Percentiles rank a stretch among this genome's conserved stretches.
Evolutionary conservation across 1,140 invertebrate species (phyloP).

Genomic region (Hermatobates lingyangjiaoensis): DNA sequence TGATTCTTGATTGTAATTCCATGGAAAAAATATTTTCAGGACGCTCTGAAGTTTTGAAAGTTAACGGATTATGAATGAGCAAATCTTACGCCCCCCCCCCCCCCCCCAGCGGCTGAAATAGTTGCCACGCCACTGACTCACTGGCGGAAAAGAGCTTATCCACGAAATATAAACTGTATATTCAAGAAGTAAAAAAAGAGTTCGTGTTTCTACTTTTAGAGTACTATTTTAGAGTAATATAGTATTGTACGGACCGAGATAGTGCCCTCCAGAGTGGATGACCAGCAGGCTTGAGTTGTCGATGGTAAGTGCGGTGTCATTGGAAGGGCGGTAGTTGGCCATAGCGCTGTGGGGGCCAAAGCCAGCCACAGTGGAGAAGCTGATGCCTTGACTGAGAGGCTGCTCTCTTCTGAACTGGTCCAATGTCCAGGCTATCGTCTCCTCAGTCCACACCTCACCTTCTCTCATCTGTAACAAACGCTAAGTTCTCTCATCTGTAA

Average conservation of each 20-base stretch:
- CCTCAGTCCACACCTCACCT: constrained; percentile 37
- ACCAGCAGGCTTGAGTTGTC: constrained; percentile 27
- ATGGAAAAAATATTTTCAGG: no score
- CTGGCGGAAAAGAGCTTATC: no score
- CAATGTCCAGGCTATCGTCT: constrained; percentile 36
- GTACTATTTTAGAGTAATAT: not conserved
- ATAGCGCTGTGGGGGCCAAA: constrained; percentile 75
- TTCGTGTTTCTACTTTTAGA: no score
- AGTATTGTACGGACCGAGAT: constrained; percentile 21
- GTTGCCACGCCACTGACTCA: no score
- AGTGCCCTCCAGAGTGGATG: constrained; percentile 42
- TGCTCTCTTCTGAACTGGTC: constrained; percentile 49
- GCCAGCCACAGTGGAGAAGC: constrained; percentile 75
- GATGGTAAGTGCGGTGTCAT: constrained; percentile 50
- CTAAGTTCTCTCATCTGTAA: no score
- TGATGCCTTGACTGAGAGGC: constrained; percentile 43
- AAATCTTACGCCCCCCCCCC: no score
- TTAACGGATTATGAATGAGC: no score
- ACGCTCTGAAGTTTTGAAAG: no score
- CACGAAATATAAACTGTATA: no score
- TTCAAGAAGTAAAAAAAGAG: no score
- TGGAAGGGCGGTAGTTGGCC: constrained; percentile 72
- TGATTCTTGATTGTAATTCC: no score
- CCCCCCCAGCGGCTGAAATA: no score
- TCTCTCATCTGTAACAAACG: constrained; percentile 10